phyloP scores from a whole-genome alignment of 2,113 vertebrate genomes.

The Phalacrocorax pelagicus region DNA sequence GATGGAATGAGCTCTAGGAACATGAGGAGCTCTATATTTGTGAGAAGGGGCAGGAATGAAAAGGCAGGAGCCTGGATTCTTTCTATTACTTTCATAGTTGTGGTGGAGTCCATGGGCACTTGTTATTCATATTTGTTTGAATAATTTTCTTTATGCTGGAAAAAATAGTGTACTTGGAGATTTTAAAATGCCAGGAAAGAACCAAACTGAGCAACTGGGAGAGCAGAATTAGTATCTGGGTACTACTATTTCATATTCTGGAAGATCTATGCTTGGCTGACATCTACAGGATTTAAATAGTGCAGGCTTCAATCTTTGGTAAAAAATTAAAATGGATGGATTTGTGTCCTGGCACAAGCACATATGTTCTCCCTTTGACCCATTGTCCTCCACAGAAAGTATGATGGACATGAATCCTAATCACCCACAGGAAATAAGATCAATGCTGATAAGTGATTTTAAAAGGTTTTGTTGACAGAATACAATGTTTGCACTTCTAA shows the following conservation, averaged over 20 bases:
- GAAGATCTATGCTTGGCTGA: background rate
- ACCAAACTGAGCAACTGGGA: background rate
- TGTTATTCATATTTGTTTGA: background rate
- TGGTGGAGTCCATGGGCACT: background rate
- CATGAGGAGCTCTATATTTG: background rate
- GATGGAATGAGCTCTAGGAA: background rate
- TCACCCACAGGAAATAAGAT: background rate
- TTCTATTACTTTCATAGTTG: background rate
- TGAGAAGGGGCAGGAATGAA: background rate
- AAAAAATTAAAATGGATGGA: background rate
- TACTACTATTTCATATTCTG: background rate
- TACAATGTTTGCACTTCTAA: background rate
- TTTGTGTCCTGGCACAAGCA: background rate
- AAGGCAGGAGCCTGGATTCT: background rate
- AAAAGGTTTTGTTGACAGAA: background rate
- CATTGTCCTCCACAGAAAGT: background rate
- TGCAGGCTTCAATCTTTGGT: background rate
- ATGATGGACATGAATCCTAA: background rate
- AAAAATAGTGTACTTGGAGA: background rate
- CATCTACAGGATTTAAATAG: conserved; percentile 6
- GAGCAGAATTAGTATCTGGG: background rate
- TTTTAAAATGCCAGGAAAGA: background rate
- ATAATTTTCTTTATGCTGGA: background rate
- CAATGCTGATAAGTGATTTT: background rate
- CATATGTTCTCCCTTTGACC: background rate